These are phyloP conservation scores for Ptychadena robeensis DNA, from an alignment of 2,797 vertebrate species.

Conservation along the genomic window DNA sequence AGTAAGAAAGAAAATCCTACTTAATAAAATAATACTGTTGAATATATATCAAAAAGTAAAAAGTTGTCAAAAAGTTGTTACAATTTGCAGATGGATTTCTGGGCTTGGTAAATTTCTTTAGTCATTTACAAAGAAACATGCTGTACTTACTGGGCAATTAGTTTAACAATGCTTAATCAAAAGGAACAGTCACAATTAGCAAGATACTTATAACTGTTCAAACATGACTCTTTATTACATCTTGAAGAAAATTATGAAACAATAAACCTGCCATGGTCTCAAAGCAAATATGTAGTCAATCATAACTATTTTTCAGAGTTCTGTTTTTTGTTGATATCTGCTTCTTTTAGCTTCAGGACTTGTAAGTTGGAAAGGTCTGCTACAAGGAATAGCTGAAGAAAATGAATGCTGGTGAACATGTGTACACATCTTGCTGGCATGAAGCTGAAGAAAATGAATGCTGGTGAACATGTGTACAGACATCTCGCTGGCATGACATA, in stretches of 20 bases:
- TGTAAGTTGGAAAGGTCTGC: background rate
- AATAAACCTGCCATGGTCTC: conserved; percentile 18
- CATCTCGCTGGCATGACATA: too few relatives aligned
- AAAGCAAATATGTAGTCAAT: background rate
- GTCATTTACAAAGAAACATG: conserved; percentile 30
- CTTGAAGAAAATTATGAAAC: conserved; percentile 4
- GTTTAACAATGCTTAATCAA: conserved; percentile 48
- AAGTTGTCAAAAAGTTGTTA: conserved; percentile 2
- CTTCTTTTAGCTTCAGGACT: background rate
- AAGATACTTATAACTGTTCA: conserved; percentile 40
- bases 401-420: background rate
- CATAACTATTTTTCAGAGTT: background rate
- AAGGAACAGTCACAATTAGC: conserved; percentile 44
- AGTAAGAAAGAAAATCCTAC: too few relatives aligned
- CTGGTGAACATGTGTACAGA: too few relatives aligned
- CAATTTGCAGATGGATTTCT: conserved; percentile 1
- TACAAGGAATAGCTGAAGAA: background rate
- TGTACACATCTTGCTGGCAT: background rate
- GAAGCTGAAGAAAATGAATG: too few relatives aligned
- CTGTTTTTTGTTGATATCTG: background rate
- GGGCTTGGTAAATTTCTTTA: conserved; percentile 18
- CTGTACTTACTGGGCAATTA: conserved; percentile 35
- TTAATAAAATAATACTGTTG: too few relatives aligned
- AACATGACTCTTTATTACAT: conserved; percentile 46
- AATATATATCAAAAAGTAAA: background rate